Evolutionary conservation across 2,888 invertebrate genomes (phyloP).

Genomic region (Caenorhabditis virilis): DNA sequence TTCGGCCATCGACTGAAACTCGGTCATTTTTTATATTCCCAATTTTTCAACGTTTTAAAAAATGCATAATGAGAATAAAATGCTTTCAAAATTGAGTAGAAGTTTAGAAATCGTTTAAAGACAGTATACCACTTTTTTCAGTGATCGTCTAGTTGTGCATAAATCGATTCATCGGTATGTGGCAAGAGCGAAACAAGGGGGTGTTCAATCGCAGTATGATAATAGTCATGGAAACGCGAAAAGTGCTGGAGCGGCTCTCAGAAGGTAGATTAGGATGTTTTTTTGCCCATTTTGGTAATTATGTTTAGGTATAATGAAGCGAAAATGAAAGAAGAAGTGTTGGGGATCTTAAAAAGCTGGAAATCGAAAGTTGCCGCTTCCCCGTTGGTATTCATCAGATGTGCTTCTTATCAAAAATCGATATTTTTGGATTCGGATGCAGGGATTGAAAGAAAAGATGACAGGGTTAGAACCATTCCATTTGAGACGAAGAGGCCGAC

Average conservation of each 20-base stretch:
- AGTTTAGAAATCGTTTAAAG: not conserved
- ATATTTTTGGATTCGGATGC: slow-evolving; percentile 80
- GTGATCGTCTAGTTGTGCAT: slow-evolving; percentile 73
- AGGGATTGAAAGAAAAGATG: slow-evolving; percentile 73
- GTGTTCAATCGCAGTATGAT: slow-evolving; percentile 48
- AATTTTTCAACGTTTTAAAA: no score
- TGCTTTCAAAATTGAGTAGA: no score
- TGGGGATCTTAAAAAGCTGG: slow-evolving; percentile 22
- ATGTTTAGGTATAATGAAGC: slow-evolving; percentile 49
- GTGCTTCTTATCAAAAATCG: slow-evolving; percentile 77
- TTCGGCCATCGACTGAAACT: no score
- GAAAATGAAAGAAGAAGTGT: slow-evolving; percentile 45
- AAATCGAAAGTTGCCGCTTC: slow-evolving; percentile 69
- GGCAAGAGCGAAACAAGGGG: slow-evolving; percentile 79
- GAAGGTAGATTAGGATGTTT: slow-evolving; percentile 30
- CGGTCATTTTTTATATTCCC: no score
- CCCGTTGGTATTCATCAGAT: slow-evolving; percentile 79
- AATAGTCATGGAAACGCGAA: slow-evolving; percentile 41
- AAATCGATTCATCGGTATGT: slow-evolving; percentile 87
- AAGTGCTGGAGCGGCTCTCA: slow-evolving; percentile 49
- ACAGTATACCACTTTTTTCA: slow-evolving; percentile 15
- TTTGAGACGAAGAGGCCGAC: slow-evolving; percentile 84
- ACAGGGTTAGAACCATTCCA: slow-evolving; percentile 74
- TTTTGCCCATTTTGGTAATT: no score
- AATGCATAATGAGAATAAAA: no score